Base-by-base conservation (phyloP, 2,888 invertebrate species). In the Dolichomitus sp. region DNA sequence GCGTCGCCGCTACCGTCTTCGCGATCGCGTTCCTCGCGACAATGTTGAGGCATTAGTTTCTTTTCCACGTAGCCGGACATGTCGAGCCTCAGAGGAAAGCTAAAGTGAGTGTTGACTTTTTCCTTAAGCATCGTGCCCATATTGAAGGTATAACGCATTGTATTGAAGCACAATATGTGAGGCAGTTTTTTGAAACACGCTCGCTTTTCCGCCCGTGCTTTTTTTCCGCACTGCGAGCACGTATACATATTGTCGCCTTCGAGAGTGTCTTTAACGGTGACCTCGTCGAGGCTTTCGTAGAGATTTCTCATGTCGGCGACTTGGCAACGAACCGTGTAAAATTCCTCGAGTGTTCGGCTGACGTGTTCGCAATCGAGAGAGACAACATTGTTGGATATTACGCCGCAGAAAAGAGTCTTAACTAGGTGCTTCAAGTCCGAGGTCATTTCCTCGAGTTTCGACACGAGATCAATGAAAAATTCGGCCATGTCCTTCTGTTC, bases 401-500 rank as follows among this genome's bases (percentile, higher is more conserved):
- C 97, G 45, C 99, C 99, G 90, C 99, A 98, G 94, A 99, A 99
- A 42, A 99, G 94, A 14, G 96, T 97, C 92, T 99, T 99, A 5
- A 99, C 98, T 30, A 99, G 95, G 86, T 96, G 96, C 94, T 98
- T 99, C 50, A 98, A 93, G 85, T 98, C 97, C 0, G 98, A 97
- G 1, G 98, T 98, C 98, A 99, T 99, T 94, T 99, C 99, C 93
- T 99, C 99, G 14, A 99, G 94, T 93, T 99, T 99, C 27, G 98
- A 98, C 40, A 99, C 98, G 63, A 99, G 95, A 94, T 99, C 99
- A 74, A 99, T 99, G 93, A 99, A 99, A 94, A 99, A 99, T 94
- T 99, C 99, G 0, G 99, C 98, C 99, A 99, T 99, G 91, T 99
- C 99, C 92, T 99, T 99, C 94, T 99, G 99, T 91, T 99, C 99